Conservation (phyloP, 2,888 invertebrate species). For the Falcaria lacertinaria region DNA sequence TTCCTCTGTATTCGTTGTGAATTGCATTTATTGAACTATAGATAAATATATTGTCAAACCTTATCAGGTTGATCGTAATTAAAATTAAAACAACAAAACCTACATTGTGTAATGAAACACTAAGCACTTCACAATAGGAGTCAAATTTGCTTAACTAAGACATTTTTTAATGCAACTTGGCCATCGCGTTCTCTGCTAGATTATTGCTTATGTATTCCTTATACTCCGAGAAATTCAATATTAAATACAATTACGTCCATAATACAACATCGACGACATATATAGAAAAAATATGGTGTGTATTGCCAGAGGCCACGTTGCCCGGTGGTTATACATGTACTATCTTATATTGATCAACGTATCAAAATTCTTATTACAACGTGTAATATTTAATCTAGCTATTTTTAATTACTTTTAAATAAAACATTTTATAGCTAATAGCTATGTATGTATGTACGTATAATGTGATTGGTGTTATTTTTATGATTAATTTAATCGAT, state of each 20-base stretch:
- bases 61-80: too few relatives aligned
- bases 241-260: slow-evolving; percentile 27
- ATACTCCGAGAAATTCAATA: slow-evolving; percentile 41
- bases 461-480: slow-evolving; percentile 28
- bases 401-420: slow-evolving; percentile 34
- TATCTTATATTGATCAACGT: slow-evolving; percentile 47
- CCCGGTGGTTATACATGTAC: slow-evolving; percentile 28
- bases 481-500: not conserved
- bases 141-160: too few relatives aligned
- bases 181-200: slow-evolving; percentile 31
- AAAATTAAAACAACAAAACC: too few relatives aligned
- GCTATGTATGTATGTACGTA: slow-evolving; percentile 19
- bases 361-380: slow-evolving; percentile 54
- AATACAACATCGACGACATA: slow-evolving; percentile 11
- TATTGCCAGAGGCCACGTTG: too few relatives aligned
- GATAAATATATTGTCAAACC: too few relatives aligned
- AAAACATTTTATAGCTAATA: slow-evolving; percentile 24
- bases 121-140: too few relatives aligned
- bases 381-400: slow-evolving; percentile 54
- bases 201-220: slow-evolving; percentile 53
- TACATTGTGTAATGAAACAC: too few relatives aligned
- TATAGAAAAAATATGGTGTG: slow-evolving; percentile 12
- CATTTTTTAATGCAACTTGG: not conserved
- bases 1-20: too few relatives aligned
- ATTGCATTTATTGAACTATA: too few relatives aligned